phyloP scores from a whole-genome alignment of 2,888 invertebrate genomes.

The Tryphoninae sp. region DNA sequence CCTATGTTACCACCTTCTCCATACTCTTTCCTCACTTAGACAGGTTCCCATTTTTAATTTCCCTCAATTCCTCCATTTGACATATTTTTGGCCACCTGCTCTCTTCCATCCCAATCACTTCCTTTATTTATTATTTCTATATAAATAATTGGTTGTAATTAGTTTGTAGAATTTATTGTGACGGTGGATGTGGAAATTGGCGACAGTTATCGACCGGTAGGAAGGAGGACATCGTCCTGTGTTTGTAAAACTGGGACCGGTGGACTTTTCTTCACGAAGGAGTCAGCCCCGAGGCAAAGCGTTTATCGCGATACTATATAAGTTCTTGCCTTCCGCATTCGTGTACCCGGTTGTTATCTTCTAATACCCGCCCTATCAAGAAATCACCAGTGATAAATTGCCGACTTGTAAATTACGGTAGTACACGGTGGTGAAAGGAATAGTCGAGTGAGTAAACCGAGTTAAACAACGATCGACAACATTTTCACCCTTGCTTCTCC shows the following conservation, averaged over 20 bases:
- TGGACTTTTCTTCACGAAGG: not conserved
- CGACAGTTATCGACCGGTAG: conserved; percentile 35
- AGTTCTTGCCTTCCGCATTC: conserved; percentile 66
- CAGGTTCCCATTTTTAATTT: no score
- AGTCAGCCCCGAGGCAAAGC: conserved; percentile 47
- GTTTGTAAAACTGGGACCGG: conserved; percentile 33
- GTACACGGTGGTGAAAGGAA: conserved; percentile 61
- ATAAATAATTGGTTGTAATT: not conserved
- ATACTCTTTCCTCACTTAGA: no score
- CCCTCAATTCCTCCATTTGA: no score
- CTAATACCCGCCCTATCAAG: conserved; percentile 65
- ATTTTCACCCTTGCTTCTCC: conserved; percentile 16
- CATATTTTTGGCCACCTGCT: no score
- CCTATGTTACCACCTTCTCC: no score
- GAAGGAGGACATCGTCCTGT: conserved; percentile 10
- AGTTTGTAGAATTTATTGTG: conserved; percentile 14
- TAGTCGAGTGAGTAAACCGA: conserved; percentile 19
- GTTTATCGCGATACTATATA: conserved; percentile 53
- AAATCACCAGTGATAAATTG: conserved; percentile 66
- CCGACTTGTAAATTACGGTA: conserved; percentile 67
- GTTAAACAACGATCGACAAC: conserved; percentile 27
- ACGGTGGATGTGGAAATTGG: conserved; percentile 33
- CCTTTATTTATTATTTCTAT: no score
- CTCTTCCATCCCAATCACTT: no score
- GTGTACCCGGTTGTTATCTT: conserved; percentile 67